phyloP scores from a whole-genome alignment of 2,888 invertebrate species.

The Drosophila ustulata region DNA sequence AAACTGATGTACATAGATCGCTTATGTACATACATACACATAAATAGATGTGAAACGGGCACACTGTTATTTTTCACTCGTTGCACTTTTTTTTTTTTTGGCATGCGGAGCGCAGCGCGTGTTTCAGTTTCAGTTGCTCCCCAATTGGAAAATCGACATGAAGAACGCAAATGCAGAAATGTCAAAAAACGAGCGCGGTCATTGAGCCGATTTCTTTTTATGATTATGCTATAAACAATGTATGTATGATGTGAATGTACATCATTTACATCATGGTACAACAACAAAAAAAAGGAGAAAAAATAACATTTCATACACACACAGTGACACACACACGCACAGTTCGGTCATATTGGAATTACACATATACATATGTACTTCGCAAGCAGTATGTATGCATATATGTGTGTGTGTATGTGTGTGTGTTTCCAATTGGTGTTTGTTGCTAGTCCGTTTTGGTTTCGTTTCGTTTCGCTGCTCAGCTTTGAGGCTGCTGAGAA shows the following conservation, averaged over 20 bases:
- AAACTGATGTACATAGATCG: slow-evolving; percentile 5
- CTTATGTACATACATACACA: slow-evolving; percentile 21
- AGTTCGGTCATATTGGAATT: slow-evolving; percentile 51
- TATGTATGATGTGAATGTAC: slow-evolving; percentile 18
- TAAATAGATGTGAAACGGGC: slow-evolving; percentile 36
- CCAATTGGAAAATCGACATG: slow-evolving; percentile 56
- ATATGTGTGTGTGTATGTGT: slow-evolving; percentile 50
- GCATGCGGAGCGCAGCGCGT: slow-evolving; percentile 12
- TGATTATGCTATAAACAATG: slow-evolving; percentile 25
- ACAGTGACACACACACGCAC: slow-evolving; percentile 47
- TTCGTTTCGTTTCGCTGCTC: slow-evolving; percentile 42
- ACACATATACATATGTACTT: slow-evolving; percentile 47
- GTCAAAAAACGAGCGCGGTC: slow-evolving; percentile 32
- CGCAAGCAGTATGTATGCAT: slow-evolving; percentile 57
- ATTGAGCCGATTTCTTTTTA: slow-evolving; percentile 50
- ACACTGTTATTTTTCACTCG: slow-evolving; percentile 60
- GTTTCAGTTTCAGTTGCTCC: slow-evolving; percentile 22
- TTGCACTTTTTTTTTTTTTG: slow-evolving; percentile 48
- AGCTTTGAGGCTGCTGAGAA: slow-evolving; percentile 61
- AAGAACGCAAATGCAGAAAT: slow-evolving; percentile 35
- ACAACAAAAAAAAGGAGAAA: slow-evolving; percentile 31
- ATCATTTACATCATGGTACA: slow-evolving; percentile 27
- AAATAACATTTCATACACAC: slow-evolving; percentile 48
- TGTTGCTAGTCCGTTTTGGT: slow-evolving; percentile 55
- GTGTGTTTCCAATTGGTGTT: slow-evolving; percentile 63